Conservation (phyloP, 1,140 invertebrate genomes). For the Atopsyche davidsoni region DNA sequence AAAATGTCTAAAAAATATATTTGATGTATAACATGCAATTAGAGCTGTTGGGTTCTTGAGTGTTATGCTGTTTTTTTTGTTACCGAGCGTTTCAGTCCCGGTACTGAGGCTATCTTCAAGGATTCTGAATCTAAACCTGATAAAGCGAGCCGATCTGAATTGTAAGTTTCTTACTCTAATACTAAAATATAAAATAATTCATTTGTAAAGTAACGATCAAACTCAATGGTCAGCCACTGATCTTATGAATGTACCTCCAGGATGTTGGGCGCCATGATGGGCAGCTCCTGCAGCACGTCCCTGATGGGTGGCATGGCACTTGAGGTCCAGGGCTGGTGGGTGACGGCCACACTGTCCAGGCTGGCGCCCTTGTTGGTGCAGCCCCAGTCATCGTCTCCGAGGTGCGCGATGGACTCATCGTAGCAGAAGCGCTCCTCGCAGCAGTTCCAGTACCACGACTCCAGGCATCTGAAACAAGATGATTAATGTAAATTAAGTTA, state of each 20-base stretch:
- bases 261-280: slow-evolving; percentile 42
- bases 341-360: slow-evolving; percentile 38
- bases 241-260: slow-evolving; percentile 38
- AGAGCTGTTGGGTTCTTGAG: too few species aligned
- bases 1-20: too few species aligned
- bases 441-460: slow-evolving; percentile 55
- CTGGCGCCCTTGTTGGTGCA: slow-evolving; percentile 37
- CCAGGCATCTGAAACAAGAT: slow-evolving; percentile 47
- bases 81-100: too few species aligned
- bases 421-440: slow-evolving; percentile 55
- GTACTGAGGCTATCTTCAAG: too few species aligned
- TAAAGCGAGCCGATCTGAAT: not conserved
- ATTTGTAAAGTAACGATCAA: too few species aligned
- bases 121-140: too few species aligned
- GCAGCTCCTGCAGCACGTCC: slow-evolving; percentile 40
- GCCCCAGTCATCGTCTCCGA: slow-evolving; percentile 35
- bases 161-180: not conserved
- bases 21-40: too few species aligned
- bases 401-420: slow-evolving; percentile 51
- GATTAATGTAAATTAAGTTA: not conserved
- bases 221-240: too few species aligned
- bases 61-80: too few species aligned
- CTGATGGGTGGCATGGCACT: slow-evolving; percentile 19
- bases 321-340: slow-evolving; percentile 37
- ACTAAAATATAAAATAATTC: too few species aligned